phyloP scores from a whole-genome alignment of 2,797 vertebrate species.

The Menidia menidia region DNA sequence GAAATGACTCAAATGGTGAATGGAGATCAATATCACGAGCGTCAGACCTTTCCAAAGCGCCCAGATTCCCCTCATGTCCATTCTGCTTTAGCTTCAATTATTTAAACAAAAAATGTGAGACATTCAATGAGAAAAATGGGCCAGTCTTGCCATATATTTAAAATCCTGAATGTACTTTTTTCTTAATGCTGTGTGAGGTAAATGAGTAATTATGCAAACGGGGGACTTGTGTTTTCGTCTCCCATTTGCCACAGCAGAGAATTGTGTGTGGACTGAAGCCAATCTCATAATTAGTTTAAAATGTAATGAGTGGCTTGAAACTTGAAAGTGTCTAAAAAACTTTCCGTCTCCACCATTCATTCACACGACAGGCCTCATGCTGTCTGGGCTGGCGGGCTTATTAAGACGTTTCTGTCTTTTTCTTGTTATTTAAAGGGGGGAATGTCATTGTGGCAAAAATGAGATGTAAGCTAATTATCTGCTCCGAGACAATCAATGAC shows the following conservation, averaged over 20 bases:
- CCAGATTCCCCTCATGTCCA: too few species aligned
- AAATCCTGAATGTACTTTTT: neutral
- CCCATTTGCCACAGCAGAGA: neutral
- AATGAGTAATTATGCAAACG: neutral
- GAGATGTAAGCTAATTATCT: constrained; percentile 57
- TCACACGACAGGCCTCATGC: constrained; percentile 20
- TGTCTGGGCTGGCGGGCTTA: constrained; percentile 24
- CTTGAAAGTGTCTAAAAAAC: neutral
- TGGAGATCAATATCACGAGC: too few species aligned
- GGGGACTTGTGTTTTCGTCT: neutral
- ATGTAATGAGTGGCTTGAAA: neutral
- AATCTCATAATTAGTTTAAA: neutral
- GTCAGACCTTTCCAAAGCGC: too few species aligned
- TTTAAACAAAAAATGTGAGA: too few species aligned
- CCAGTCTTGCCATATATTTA: too few species aligned
- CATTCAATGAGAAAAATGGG: too few species aligned
- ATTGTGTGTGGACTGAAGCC: neutral
- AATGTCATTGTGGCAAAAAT: constrained; percentile 40
- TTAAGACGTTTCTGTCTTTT: constrained; percentile 33
- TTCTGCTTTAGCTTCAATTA: too few species aligned
- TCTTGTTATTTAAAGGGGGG: constrained; percentile 43
- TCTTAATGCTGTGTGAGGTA: neutral
- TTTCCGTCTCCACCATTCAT: neutral
- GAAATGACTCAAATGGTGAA: neutral
- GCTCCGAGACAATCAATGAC: constrained; percentile 54